phyloP scores from a whole-genome alignment of 35 echinoderm and acorn worm species.

The Acanthaster planci region DNA sequence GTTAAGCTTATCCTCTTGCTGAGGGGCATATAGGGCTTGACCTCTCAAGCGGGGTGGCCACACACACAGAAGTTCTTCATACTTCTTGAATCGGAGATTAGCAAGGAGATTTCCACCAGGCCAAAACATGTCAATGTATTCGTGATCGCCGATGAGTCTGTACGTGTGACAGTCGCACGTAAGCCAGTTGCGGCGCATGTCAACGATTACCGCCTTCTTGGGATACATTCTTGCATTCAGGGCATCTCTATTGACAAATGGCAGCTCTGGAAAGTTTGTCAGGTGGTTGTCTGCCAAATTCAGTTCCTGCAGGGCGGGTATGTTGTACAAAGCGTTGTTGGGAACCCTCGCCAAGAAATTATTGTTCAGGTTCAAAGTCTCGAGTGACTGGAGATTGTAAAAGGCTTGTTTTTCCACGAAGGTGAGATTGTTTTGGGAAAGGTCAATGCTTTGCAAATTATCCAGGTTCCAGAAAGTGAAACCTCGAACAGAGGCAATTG shows the following conservation, averaged over 20 bases:
- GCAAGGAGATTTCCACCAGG: not conserved
- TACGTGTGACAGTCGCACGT: constrained; percentile 51
- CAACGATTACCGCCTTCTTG: not conserved
- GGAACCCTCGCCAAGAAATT: constrained; percentile 12
- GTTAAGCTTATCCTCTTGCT: not conserved
- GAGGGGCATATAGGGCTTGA: not conserved
- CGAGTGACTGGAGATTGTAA: constrained; percentile 31
- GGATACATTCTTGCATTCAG: not conserved
- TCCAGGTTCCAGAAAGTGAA: not conserved
- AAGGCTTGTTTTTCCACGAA: not conserved
- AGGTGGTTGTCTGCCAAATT: constrained; percentile 33
- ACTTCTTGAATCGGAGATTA: not conserved
- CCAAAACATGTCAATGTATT: not conserved
- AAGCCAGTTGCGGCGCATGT: constrained; percentile 34
- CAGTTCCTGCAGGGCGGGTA: not conserved
- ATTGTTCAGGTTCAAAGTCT: constrained; percentile 28
- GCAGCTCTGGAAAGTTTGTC: not conserved
- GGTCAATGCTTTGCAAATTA: not conserved
- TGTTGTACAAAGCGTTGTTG: constrained; percentile 38
- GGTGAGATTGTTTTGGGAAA: constrained; percentile 20
- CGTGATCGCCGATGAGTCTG: not conserved
- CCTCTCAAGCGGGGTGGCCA: not conserved
- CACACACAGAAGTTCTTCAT: not conserved
- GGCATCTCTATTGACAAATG: not conserved
- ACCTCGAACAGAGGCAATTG: not conserved